Conservation (phyloP, 2,113 vertebrate genomes). For the Chroicocephalus ridibundus region DNA sequence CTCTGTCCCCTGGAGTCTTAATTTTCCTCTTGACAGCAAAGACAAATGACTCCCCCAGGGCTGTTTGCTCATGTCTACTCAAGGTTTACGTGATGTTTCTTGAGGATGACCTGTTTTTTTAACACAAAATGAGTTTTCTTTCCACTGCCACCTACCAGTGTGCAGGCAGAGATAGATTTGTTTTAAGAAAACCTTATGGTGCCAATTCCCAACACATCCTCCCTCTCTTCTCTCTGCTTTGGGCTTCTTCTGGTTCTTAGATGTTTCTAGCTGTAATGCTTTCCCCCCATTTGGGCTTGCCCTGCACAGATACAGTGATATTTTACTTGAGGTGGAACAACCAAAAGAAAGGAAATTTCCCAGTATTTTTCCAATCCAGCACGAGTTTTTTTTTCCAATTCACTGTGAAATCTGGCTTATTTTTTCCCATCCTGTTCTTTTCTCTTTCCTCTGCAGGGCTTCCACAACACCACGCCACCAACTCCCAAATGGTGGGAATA, state of each 20-base stretch:
- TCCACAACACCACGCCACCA: background rate
- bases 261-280: background rate
- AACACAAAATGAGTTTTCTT: background rate
- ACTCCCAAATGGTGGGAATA: background rate
- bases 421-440: background rate
- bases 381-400: background rate
- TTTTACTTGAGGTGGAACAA: background rate
- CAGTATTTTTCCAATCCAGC: background rate
- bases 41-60: constrained; percentile 40
- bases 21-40: constrained; percentile 64
- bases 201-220: background rate
- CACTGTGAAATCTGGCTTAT: background rate
- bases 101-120: constrained; percentile 42
- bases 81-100: background rate
- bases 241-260: background rate
- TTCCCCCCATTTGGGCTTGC: background rate
- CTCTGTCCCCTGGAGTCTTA: constrained; percentile 27
- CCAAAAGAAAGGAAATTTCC: background rate
- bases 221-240: background rate
- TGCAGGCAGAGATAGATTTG: background rate
- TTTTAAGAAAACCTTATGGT: background rate
- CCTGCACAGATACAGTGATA: background rate
- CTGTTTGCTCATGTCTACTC: constrained; percentile 42
- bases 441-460: background rate
- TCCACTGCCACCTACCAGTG: background rate